Conservation (phyloP, 30 jellyfish, hydroid and myxozoan genomes). For the Clytia hemisphaerica region DNA sequence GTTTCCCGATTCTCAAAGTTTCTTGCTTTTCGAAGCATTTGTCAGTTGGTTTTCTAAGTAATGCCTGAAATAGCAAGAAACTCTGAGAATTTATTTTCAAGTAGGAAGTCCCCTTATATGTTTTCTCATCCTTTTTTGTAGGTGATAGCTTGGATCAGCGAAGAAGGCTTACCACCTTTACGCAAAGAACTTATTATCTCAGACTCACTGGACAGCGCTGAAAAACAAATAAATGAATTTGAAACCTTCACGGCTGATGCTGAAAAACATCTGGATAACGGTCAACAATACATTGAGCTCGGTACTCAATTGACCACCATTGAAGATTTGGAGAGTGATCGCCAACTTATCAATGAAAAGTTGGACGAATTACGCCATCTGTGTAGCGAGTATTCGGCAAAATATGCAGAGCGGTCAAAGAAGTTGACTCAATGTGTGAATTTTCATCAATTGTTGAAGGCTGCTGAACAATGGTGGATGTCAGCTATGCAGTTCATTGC, state of each 20-base stretch:
- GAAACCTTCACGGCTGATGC: conserved; percentile 46
- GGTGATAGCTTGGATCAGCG: conserved; percentile 68
- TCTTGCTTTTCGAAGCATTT: too few species aligned
- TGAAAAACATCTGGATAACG: conserved; percentile 27
- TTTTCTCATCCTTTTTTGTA: conserved; percentile 9
- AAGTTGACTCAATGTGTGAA: conserved; percentile 53
- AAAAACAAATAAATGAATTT: conserved; percentile 64
- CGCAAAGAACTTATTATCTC: conserved; percentile 49
- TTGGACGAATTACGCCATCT: conserved; percentile 33
- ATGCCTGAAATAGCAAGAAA: too few species aligned
- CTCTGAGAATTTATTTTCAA: too few species aligned
- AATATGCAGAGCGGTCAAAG: conserved; percentile 53
- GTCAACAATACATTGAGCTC: not conserved
- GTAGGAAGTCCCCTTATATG: too few species aligned
- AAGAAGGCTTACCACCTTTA: conserved; percentile 65
- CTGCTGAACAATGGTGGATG: conserved; percentile 94
- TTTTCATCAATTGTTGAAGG: conserved; percentile 58
- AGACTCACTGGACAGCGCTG: conserved; percentile 77
- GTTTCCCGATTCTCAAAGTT: too few species aligned
- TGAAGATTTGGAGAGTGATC: conserved; percentile 15
- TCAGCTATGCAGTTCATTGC: conserved; percentile 85
- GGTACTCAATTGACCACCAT: conserved; percentile 17
- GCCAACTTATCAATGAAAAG: conserved; percentile 39
- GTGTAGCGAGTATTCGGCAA: conserved; percentile 12
- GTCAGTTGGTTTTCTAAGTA: too few species aligned